Evolutionary conservation across 2,888 invertebrate species (phyloP).

Genomic region (Elysia crispata): DNA sequence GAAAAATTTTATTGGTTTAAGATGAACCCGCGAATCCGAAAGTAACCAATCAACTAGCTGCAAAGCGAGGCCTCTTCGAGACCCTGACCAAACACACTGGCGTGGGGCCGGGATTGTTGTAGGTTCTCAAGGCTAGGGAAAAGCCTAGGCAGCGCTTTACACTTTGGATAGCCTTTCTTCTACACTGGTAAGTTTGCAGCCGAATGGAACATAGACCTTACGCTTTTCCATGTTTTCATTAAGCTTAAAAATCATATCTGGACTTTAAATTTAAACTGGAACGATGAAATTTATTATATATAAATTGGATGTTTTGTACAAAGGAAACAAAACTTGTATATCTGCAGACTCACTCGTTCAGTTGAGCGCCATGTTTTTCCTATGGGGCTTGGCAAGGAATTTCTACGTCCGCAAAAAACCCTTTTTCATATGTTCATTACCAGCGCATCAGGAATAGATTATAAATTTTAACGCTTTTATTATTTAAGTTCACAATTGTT

Average conservation of each 20-base stretch:
- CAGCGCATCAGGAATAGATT: conserved; percentile 1
- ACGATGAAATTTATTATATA: no score
- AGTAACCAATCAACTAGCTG: conserved; percentile 35
- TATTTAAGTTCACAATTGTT: no score
- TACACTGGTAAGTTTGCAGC: no score
- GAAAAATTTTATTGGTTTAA: conserved; percentile 27
- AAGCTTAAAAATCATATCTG: no score
- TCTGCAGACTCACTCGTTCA: no score
- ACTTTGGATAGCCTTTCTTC: not conserved
- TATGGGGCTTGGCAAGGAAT: conserved; percentile 1
- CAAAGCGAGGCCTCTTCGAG: conserved; percentile 22
- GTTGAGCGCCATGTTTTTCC: conserved; percentile 46
- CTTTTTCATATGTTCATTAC: not conserved
- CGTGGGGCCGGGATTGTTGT: conserved; percentile 43
- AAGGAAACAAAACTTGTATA: no score
- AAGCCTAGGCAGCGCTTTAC: not conserved
- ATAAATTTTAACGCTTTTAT: not conserved
- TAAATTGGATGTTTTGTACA: no score
- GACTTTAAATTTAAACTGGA: no score
- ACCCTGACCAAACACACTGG: conserved; percentile 40
- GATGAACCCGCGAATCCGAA: conserved; percentile 48
- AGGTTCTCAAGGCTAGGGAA: not conserved
- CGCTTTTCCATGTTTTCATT: no score
- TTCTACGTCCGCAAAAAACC: conserved; percentile 43
- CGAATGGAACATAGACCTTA: no score